Evolutionary conservation across 2,888 invertebrate genomes (phyloP), one percentile per base, ranked within the genome.

Genomic region (Cyclophora punctaria): DNA sequence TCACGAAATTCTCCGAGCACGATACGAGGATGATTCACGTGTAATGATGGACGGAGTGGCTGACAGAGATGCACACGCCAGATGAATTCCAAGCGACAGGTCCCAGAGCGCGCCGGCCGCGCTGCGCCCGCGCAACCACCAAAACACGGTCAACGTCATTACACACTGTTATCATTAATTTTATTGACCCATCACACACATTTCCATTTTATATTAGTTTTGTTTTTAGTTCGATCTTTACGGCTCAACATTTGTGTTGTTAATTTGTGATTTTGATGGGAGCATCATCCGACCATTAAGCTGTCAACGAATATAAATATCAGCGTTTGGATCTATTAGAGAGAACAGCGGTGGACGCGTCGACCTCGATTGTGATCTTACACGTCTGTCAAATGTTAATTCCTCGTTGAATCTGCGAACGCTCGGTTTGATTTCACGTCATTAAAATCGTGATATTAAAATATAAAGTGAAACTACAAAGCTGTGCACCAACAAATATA

Each of bases 1-100:
- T 86, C 86, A 86, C 87, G 86, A 87, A 87, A 87, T 85, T 80
- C 83, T 80, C 78, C 65, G 61, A 67, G 81, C 83, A 83, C 83
- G 83, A 80, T 83, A 80, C 63, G 71, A 65, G 71, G 78, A 77
- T 85, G 86, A 85, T 82, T 86, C 85, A 84, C 76, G 73, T 79
- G 68, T 81, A 84, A 85, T 83, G 82, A 84, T 69, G 80, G 80
- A 79, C 75, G 69, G 67, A 77, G 73, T 76, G 80, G 80, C 80
- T 75, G 73, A 73, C 70, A 70, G 77, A 75, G 79, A 82, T 80
- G 73, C 69, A 75, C 66, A 80, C 75, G 76, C 70, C 67, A 79
- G 81, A 80, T 80, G 83, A 80, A 82, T 82, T 62, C 67, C 68
- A 75, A 81, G 66, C 67, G 72, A 73, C 72, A 72, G 68, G 63